Percentiles rank a stretch among this genome's conserved stretches.
phyloP scores from a whole-genome alignment of 2,888 invertebrate genomes.

The Troides oblongomaculatus region DNA sequence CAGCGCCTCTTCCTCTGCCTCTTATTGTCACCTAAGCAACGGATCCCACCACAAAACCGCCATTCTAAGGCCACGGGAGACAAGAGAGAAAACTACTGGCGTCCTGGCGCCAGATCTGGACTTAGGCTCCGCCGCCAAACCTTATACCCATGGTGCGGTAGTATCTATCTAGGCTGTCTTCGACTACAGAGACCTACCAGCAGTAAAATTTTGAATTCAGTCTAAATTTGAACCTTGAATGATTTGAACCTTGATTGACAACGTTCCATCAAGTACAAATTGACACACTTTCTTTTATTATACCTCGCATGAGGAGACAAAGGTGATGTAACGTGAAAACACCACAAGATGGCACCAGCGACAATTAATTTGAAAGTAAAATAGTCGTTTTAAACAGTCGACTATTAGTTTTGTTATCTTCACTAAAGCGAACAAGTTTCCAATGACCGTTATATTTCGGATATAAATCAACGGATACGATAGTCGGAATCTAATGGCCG shows the following conservation, averaged over 20 bases:
- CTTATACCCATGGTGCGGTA: too few species aligned
- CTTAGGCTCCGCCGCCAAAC: too few species aligned
- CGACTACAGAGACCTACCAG: neutral
- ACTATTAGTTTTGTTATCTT: constrained; percentile 18
- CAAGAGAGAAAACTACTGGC: too few species aligned
- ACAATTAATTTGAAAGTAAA: constrained; percentile 19
- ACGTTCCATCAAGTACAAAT: neutral
- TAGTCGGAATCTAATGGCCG: constrained; percentile 18
- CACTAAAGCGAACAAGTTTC: constrained; percentile 5
- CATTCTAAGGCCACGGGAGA: too few species aligned
- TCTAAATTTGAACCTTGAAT: neutral
- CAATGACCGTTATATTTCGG: constrained; percentile 17
- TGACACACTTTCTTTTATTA: constrained; percentile 14
- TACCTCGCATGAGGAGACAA: neutral
- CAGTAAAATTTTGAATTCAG: neutral
- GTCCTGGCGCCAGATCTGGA: too few species aligned
- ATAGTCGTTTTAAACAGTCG: constrained; percentile 6
- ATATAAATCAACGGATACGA: constrained; percentile 24
- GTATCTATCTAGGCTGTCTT: too few species aligned
- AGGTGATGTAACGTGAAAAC: constrained; percentile 14
- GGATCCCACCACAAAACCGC: too few species aligned
- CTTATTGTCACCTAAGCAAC: too few species aligned
- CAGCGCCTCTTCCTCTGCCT: too few species aligned
- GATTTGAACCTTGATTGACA: neutral
- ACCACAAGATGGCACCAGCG: neutral